Percentiles rank a stretch among this genome's conserved stretches.
phyloP scores from a whole-genome alignment of 2,113 vertebrate genomes.

The Odocoileus hemionus region DNA sequence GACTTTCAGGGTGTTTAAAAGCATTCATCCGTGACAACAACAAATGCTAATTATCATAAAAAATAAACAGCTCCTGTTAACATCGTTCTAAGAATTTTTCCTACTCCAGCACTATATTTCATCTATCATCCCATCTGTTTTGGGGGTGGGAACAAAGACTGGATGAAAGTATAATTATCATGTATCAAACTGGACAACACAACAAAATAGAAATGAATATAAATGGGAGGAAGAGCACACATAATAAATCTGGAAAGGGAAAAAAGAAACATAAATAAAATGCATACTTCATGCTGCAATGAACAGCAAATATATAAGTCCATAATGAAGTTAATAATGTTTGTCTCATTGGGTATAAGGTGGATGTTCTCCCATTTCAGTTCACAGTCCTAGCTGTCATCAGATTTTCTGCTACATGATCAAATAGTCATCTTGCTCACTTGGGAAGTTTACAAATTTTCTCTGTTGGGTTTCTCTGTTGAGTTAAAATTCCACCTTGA shows the following conservation, averaged over 20 bases:
- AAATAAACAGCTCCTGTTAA: constrained; percentile 70
- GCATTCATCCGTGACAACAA: constrained; percentile 77
- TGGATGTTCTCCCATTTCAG: not conserved
- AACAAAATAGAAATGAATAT: constrained; percentile 53
- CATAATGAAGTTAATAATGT: not conserved
- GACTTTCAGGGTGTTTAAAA: constrained; percentile 74
- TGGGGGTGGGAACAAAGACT: constrained; percentile 23
- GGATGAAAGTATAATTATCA: constrained; percentile 55
- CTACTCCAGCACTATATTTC: constrained; percentile 54
- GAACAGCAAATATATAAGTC: not conserved
- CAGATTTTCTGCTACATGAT: not conserved
- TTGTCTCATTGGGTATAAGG: not conserved
- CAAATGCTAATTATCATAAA: constrained; percentile 81
- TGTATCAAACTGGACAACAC: constrained; percentile 64
- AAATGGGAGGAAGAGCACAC: constrained; percentile 28
- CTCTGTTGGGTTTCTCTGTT: not conserved
- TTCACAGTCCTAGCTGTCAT: not conserved
- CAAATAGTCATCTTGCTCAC: not conserved
- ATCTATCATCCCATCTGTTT: constrained; percentile 53
- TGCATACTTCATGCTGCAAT: not conserved
- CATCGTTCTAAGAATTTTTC: constrained; percentile 70
- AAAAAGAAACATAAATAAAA: constrained; percentile 42
- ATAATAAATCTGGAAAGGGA: constrained; percentile 22
- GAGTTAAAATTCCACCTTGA: not conserved
- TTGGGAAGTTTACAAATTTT: not conserved